A percentile compares a stretch with the other conserved stretches of the same genome.
Conservation (phyloP, 2,888 invertebrate species). For the Zhuqinia jingwanae region DNA sequence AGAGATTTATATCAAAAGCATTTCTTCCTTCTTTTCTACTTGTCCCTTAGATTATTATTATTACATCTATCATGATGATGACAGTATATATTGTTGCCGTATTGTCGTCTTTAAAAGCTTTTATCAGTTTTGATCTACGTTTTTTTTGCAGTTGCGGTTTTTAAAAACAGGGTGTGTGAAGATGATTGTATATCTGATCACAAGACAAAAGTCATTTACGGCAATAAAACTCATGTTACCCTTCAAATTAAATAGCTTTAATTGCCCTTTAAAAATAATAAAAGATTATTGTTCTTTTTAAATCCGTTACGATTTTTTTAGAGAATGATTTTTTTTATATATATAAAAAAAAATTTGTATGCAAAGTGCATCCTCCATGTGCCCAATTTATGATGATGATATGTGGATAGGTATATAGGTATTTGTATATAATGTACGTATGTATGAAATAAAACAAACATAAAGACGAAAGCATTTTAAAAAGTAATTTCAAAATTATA, state of each 20-base stretch:
- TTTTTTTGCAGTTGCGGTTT: constrained; percentile 11
- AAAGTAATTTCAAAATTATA: neutral
- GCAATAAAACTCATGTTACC: constrained; percentile 39
- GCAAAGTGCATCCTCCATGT: neutral
- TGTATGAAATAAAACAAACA: constrained; percentile 1
- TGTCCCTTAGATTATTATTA: constrained; percentile 1
- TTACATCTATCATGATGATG: too few species aligned
- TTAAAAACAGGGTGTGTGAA: neutral
- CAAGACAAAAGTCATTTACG: constrained; percentile 17
- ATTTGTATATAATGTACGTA: too few species aligned
- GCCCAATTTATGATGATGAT: neutral
- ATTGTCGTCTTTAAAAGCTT: constrained; percentile 6
- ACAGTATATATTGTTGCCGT: neutral
- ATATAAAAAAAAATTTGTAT: constrained; percentile 20
- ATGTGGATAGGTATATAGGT: too few species aligned
- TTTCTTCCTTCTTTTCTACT: neutral
- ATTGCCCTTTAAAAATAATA: constrained; percentile 22
- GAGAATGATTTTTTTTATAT: neutral
- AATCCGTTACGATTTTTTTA: neutral
- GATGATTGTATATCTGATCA: neutral
- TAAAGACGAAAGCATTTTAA: neutral
- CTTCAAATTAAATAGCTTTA: constrained; percentile 41
- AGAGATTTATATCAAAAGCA: neutral
- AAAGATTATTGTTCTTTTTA: constrained; percentile 23
- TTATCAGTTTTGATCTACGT: neutral